Evolutionary conservation across 1,140 invertebrate species (phyloP).

Genomic region (Heterodera schachtii): DNA sequence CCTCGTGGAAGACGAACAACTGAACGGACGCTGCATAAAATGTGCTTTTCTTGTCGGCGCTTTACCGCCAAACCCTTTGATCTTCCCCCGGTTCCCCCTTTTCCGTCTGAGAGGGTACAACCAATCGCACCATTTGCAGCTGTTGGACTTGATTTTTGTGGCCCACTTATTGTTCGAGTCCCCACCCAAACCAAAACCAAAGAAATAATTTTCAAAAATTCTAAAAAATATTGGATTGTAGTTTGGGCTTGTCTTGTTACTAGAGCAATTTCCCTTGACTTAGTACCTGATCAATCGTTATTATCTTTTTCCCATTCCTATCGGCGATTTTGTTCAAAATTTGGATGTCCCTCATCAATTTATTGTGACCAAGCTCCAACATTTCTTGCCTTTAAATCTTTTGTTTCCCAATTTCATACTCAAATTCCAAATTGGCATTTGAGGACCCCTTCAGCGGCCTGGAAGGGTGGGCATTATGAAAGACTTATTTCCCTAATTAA

Average conservation of each 20-base stretch:
- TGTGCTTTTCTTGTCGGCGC: background rate
- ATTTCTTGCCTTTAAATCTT: background rate
- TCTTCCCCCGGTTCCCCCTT: background rate
- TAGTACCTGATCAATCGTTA: slow-evolving; percentile 7
- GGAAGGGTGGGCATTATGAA: slow-evolving; percentile 20
- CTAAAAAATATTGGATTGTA: slow-evolving; percentile 9
- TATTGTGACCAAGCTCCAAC: slow-evolving; percentile 1
- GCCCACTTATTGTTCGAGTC: background rate
- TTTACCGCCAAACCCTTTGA: background rate
- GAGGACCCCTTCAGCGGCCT: background rate
- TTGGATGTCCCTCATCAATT: background rate
- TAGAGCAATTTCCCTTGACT: background rate
- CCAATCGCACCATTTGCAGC: background rate
- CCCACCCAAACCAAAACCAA: background rate
- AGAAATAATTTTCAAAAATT: background rate
- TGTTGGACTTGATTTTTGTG: background rate
- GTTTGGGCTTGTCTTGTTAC: slow-evolving; percentile 5
- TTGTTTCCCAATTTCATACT: background rate
- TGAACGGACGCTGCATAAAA: background rate
- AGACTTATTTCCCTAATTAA: background rate
- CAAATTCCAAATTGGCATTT: background rate
- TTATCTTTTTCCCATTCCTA: background rate
- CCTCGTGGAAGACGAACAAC: background rate
- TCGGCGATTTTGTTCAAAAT: background rate
- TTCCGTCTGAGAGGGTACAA: background rate